A percentile compares a stretch with the other conserved stretches of the same genome.
These are phyloP conservation scores for Hycleus cichorii DNA, from an alignment of 1,140 invertebrate species.

Conservation along the genomic window DNA sequence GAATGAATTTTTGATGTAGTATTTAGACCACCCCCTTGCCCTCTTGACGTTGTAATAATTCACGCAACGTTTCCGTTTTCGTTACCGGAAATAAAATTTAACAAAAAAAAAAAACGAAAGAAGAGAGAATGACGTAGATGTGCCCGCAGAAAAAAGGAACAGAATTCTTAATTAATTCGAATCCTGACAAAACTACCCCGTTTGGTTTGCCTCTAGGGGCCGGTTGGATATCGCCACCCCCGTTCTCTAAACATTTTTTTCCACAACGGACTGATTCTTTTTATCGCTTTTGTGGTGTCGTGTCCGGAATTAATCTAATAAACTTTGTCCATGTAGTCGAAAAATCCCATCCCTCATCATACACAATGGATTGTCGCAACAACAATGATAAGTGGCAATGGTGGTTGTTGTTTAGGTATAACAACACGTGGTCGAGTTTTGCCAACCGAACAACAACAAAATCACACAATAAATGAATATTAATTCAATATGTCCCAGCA, in stretches of 20 bases:
- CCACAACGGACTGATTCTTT: slow-evolving; percentile 6
- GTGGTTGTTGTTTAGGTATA: background rate
- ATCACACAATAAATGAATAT: slow-evolving; percentile 34
- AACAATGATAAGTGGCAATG: background rate
- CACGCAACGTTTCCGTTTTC: too few species aligned
- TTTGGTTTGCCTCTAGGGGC: too few species aligned
- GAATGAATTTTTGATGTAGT: slow-evolving; percentile 38
- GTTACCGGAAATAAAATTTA: too few species aligned
- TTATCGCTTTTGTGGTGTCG: slow-evolving; percentile 15
- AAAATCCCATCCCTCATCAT: slow-evolving; percentile 14
- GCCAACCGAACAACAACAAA: slow-evolving; percentile 13
- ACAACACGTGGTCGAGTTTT: slow-evolving; percentile 7
- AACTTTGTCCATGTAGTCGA: slow-evolving; percentile 10
- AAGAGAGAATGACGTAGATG: too few species aligned
- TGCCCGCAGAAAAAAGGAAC: too few species aligned
- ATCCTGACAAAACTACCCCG: too few species aligned
- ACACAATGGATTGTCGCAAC: background rate
- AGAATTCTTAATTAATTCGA: too few species aligned
- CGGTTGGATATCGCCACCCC: too few species aligned
- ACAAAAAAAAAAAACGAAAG: too few species aligned
- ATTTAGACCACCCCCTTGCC: background rate
- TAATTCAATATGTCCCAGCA: slow-evolving; percentile 35
- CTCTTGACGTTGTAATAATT: too few species aligned
- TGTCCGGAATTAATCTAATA: slow-evolving; percentile 14
- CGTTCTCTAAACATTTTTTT: too few species aligned